A percentile compares a stretch with the other conserved stretches of the same genome.
Conservation (phyloP, 2,888 invertebrate species). For the Calameuta pallipes region DNA sequence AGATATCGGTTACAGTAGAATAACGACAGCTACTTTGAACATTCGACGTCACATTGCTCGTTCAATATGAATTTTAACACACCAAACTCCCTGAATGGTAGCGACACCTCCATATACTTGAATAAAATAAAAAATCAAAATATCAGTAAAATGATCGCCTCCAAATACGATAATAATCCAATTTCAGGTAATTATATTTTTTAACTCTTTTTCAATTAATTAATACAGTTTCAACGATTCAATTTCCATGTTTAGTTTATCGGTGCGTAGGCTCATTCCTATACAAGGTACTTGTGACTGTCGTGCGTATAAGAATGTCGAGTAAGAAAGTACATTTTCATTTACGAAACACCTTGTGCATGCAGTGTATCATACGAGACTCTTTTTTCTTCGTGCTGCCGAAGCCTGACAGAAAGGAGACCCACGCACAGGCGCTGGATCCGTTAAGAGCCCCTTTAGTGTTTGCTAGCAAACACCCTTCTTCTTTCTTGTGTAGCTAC, state of each 20-base stretch:
- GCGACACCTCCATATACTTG: background rate
- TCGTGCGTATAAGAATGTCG: background rate
- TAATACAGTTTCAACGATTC: background rate
- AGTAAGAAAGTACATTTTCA: background rate
- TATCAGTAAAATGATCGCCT: background rate
- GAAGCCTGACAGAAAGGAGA: slow-evolving; percentile 32
- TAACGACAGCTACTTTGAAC: background rate
- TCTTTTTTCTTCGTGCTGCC: background rate
- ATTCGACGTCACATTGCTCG: background rate
- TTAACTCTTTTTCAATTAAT: too few species aligned
- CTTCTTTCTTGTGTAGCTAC: slow-evolving; percentile 47
- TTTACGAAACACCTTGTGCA: background rate
- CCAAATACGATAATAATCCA: background rate
- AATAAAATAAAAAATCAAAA: background rate
- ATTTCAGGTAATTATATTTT: background rate
- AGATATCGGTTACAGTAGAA: background rate
- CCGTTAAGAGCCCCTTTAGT: slow-evolving; percentile 54
- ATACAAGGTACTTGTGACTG: background rate
- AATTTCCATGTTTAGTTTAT: background rate
- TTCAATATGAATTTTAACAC: background rate
- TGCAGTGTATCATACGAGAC: background rate
- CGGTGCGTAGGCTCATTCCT: too few species aligned
- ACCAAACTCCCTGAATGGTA: background rate
- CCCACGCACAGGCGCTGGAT: slow-evolving; percentile 41
- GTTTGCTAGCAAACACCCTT: slow-evolving; percentile 62